These are phyloP conservation scores for Notamacropus eugenii DNA, from an alignment of 2,797 vertebrate species.

Conservation along the genomic window DNA sequence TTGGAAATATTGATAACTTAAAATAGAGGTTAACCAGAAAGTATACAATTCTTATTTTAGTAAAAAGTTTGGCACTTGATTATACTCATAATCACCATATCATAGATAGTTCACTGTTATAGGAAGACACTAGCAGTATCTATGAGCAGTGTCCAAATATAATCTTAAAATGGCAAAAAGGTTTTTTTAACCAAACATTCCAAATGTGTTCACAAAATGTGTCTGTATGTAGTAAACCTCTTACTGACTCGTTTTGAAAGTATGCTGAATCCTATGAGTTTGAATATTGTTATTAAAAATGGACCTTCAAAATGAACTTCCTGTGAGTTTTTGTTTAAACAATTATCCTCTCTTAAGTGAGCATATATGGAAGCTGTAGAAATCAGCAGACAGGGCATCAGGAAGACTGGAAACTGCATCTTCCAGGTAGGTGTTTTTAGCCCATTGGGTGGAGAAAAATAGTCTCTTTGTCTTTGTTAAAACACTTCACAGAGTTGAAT, in stretches of 20 bases:
- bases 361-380: constrained; percentile 32
- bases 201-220: no score
- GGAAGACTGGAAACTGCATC: background rate
- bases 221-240: no score
- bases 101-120: no score
- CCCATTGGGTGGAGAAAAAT: background rate
- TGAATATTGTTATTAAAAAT: background rate
- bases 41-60: no score
- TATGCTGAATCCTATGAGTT: background rate
- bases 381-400: background rate
- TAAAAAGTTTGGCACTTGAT: no score
- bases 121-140: no score
- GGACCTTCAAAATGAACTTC: background rate
- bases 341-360: background rate
- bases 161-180: no score
- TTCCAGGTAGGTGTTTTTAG: background rate
- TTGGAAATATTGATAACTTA: background rate
- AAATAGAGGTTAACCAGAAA: background rate
- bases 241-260: no score
- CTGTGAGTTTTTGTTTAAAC: background rate
- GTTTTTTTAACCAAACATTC: no score
- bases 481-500: background rate
- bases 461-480: background rate
- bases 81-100: no score
- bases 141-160: no score